Conservation (phyloP, 2,113 vertebrate species). For the Gorsachius goisagi region DNA sequence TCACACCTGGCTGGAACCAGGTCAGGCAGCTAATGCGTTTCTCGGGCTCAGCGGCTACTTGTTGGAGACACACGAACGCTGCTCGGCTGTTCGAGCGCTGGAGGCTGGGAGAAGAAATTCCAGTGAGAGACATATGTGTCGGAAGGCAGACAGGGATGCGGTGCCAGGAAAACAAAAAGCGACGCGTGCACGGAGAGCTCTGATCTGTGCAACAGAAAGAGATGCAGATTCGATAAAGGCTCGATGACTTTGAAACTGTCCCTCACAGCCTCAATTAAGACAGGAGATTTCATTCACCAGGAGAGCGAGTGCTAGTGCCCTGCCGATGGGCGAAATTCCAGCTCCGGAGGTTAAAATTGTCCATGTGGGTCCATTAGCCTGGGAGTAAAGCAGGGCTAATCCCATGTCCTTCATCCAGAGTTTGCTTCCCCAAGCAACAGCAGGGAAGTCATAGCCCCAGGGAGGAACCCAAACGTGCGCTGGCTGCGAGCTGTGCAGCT, state of each 20-base stretch:
- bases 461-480: not conserved
- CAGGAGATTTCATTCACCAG: not conserved
- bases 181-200: not conserved
- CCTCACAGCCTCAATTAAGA: not conserved
- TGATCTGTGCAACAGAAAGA: not conserved
- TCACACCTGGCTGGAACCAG: constrained; percentile 77
- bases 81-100: constrained; percentile 34
- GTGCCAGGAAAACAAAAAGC: not conserved
- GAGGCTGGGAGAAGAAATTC: constrained; percentile 42
- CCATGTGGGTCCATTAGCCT: not conserved
- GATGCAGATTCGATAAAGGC: not conserved
- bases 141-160: not conserved
- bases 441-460: not conserved
- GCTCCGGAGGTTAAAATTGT: not conserved
- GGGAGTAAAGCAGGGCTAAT: not conserved
- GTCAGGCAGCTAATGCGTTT: constrained; percentile 72
- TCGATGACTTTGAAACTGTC: not conserved
- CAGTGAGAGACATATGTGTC: constrained; percentile 35
- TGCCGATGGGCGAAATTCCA: not conserved
- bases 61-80: constrained; percentile 45
- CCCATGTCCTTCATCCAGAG: not conserved
- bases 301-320: fast-evolving
- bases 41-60: constrained; percentile 55
- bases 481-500: not conserved
- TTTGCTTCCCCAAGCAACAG: not conserved